Base-by-base conservation (phyloP, 2,888 invertebrate species). In the Cylindroiulus punctatus region DNA sequence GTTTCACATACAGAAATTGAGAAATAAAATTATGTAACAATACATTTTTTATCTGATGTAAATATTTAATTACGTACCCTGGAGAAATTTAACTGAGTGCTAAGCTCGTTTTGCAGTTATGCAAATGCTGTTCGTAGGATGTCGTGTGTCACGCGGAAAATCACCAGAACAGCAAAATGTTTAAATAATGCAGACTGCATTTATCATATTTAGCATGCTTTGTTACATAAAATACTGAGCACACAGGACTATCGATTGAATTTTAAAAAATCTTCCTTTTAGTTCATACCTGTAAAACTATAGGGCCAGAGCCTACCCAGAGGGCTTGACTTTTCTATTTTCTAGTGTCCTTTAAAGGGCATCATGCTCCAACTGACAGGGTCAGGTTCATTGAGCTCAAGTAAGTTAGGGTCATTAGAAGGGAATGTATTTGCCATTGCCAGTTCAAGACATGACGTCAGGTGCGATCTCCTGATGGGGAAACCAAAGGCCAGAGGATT, bases 51-150 rank as follows among this genome's bases (percentile, higher is more conserved):
- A 65, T 65, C 26, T 10, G 0, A 22, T 26, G 65, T 65, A 65
- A 65, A 65, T 65, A 65, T 65, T 65, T 65, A 65, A 65, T 65
- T 65, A 22, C 10, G 65, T 26, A 12, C 65, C 65, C 65, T 65
- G 26, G 65, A 65, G 65, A 65, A 65, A 65, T 65, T 65, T 65
- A 65, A 65, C 65, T 26, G 65, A 65, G 65, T 65, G 65, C 22
- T 65, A 26, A 65, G 65, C 65, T 22, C 12, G 22, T 65, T 65
- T 65, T 65, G 65, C 65, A 65, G 22, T 65, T 65, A 65, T 65
- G 22, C 26, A 65, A 65, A 65, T 65, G 65, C 4, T 1, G 12
- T 22, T 5, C 12, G 4, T 22, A 57, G 19, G n/a, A 57, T n/a
- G 52, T 44, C 17, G 44, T 44, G n/a, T 65, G 12, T 22, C 65